These are phyloP conservation scores for Muscicapa adusta DNA, from an alignment of 2,113 vertebrate genomes.

Conservation along the genomic window DNA sequence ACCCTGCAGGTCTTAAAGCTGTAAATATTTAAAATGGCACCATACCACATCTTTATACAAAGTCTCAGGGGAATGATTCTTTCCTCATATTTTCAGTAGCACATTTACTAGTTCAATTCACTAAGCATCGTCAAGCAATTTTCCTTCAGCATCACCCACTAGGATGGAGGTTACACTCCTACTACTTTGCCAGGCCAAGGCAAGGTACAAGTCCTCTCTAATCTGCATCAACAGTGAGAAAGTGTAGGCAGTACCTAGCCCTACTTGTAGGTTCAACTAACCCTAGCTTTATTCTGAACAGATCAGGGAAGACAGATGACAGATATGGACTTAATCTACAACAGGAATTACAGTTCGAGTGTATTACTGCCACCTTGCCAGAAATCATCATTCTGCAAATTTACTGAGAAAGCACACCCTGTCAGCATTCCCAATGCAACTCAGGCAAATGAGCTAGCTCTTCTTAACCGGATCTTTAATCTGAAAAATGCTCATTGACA, in stretches of 20 bases:
- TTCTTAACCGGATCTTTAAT: background rate
- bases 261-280: background rate
- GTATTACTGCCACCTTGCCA: background rate
- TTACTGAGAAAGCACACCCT: background rate
- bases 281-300: background rate
- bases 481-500: background rate
- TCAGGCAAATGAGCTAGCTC: background rate
- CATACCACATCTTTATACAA: background rate
- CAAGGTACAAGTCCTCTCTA: background rate
- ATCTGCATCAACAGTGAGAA: background rate
- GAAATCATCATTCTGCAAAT: background rate
- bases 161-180: background rate
- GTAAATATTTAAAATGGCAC: background rate
- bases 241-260: background rate
- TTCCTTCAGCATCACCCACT: background rate
- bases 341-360: background rate
- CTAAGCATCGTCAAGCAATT: background rate
- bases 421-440: background rate
- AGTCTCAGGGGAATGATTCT: background rate
- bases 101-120: background rate
- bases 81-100: background rate
- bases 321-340: background rate
- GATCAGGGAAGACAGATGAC: background rate
- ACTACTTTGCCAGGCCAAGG: background rate
- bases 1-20: background rate